phyloP scores from a whole-genome alignment of 35 echinoderm and acorn worm genomes.

The Eucidaris tribuloides region DNA sequence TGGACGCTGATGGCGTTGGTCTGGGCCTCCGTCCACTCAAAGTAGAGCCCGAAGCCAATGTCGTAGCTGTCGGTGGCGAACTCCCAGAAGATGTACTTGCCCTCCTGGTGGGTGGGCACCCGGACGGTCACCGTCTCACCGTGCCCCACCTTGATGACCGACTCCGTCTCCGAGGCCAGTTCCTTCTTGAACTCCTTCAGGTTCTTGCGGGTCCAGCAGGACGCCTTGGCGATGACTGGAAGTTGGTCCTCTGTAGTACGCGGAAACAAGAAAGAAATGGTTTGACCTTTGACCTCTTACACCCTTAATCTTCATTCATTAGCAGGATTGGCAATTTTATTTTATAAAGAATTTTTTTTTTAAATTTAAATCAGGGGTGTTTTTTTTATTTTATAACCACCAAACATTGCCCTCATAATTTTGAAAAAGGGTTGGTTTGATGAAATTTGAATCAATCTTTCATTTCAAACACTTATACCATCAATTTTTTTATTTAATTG shows the following conservation, averaged over 20 bases:
- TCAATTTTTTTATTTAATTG: too few relatives aligned
- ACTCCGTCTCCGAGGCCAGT: conserved; percentile 77
- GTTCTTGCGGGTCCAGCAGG: conserved; percentile 85
- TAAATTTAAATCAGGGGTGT: too few relatives aligned
- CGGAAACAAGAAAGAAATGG: too few relatives aligned
- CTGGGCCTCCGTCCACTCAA: conserved; percentile 92
- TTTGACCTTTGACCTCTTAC: too few relatives aligned
- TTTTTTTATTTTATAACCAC: too few relatives aligned
- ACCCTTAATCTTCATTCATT: too few relatives aligned
- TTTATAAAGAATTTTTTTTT: too few relatives aligned
- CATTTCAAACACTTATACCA: too few relatives aligned
- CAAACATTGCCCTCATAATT: too few relatives aligned
- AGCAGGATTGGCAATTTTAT: too few relatives aligned
- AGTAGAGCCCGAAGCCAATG: conserved; percentile 97
- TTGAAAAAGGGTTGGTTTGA: too few relatives aligned
- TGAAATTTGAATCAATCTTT: too few relatives aligned
- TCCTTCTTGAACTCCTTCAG: conserved; percentile 88
- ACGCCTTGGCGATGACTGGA: conserved; percentile 87
- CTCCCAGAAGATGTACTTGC: conserved; percentile 96
- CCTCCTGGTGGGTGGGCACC: conserved; percentile 97
- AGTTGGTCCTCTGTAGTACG: conserved; percentile 48
- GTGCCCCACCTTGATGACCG: conserved; percentile 83
- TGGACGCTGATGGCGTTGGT: conserved; percentile 95
- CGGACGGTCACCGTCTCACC: conserved; percentile 95
- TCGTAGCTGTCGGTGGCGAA: conserved; percentile 98